Evolutionary conservation across 2,797 vertebrate species (phyloP), one percentile per base, ranked within the genome.

Genomic region (Salmo trutta): DNA sequence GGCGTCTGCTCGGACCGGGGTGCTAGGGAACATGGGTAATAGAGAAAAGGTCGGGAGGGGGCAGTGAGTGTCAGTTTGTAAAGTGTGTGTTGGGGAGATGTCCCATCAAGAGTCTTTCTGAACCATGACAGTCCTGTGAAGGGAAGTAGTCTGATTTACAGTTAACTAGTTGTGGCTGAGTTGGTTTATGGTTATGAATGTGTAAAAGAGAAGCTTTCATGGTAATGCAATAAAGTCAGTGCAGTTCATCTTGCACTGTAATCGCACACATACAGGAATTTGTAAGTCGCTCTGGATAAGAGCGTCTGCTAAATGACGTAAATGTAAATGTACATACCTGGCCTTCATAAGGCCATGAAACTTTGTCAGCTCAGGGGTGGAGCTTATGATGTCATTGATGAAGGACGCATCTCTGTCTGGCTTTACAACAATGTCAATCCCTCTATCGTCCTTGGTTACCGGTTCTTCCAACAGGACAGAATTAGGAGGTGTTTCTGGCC

Each of bases 311-410:
- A 24, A 24, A 24, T 24, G 0, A 24, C 24, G 24, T 24, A 24
- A 24, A 24, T 24, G 24, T 24, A 24, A 24, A 24, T 24, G 24
- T 24, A 59, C 84, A 56, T 87, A 95, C 94, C 94, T 93, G 69
- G 88, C 75, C 82, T 87, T 83, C 62, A 84, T 19, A 33, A 65
- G 56, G 56, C 76, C 77, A 15, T 92, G 88, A 72, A 95, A 88
- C 1, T 90, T 86, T 59, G 80, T 87, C 47, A 95, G 86, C 77
- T 95, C 95, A 24, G 95, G 95, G 71, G 93, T 95, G 77, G 95
- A 94, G 82, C 90, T 93, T 67, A 95, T 94, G 74, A 95, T 92
- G 77, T 93, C 85, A 33, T 69, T 85, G 36, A 95, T 83, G 52
- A 95, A 94, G 41, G 77, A 81, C 12, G 82, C 79, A 81, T 91